phyloP scores from a whole-genome alignment of 2,113 vertebrate genomes.

The Etheostoma spectabile region DNA sequence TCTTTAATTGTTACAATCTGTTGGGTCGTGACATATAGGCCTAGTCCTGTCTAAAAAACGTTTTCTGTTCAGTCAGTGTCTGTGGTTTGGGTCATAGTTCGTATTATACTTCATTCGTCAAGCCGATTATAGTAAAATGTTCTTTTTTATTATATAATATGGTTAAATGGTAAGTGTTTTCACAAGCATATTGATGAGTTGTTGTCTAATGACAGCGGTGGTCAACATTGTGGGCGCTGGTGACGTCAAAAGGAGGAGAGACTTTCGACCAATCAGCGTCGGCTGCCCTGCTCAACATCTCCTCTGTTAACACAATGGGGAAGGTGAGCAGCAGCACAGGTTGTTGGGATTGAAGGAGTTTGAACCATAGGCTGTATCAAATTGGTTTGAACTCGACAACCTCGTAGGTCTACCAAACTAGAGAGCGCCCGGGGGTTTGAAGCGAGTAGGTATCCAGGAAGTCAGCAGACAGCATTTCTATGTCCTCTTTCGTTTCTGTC shows the following conservation, averaged over 20 bases:
- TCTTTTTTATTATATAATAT: background rate
- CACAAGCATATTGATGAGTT: background rate
- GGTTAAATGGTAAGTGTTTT: background rate
- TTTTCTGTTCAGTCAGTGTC: background rate
- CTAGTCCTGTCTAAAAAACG: background rate
- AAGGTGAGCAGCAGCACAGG: constrained; percentile 41
- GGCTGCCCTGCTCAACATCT: constrained; percentile 26
- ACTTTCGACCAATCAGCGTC: constrained; percentile 68
- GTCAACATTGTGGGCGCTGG: background rate
- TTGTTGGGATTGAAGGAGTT: background rate
- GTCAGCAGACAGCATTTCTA: background rate
- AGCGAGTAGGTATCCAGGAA: constrained; percentile 8
- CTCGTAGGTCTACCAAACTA: background rate
- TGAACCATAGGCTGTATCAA: no score
- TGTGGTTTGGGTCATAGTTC: no score
- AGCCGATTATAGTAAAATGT: background rate
- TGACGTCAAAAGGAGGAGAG: constrained; percentile 77
- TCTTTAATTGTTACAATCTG: no score
- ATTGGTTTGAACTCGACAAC: no score
- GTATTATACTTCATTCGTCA: no score
- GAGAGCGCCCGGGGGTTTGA: background rate
- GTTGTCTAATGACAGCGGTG: background rate
- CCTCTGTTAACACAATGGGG: constrained; percentile 42
- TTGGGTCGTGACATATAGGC: no score
- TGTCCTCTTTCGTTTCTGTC: background rate